Evolutionary conservation across 2,797 vertebrate genomes (phyloP), one percentile per base, ranked within the genome.

Genomic region (Melanogrammus aeglefinus): DNA sequence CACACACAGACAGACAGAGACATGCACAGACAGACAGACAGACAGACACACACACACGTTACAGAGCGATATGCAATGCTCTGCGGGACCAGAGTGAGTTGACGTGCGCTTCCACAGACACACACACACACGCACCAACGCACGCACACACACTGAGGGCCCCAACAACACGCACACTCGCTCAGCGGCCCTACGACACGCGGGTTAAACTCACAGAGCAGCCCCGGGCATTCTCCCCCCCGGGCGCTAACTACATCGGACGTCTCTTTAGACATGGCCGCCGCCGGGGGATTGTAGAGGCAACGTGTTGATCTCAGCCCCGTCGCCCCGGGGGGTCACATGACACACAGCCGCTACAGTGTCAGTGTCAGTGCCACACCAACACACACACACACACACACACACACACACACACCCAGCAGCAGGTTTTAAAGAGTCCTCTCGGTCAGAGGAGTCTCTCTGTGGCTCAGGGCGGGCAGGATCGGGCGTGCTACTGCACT

Each of bases 191-290:
- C 85, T 14, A 1, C 51, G 84, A 84, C 82, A 80, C 77, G 18
- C 78, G 79, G 88, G 89, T 89, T 91, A 92, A 90, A 91, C 91
- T 89, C 87, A 90, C 91, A 93, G 14, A 89, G 24, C 89, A 76
- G 80, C 21, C 6, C 78, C 0, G 75, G 24, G 81, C 83, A 83
- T 90, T 88, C 90, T 39, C 83, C 63, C 78, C 82, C 86, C 0
- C 72, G 63, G 1, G 81, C 80, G 91, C 88, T 90, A 92, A 94
- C 90, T 83, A 89, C 88, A 84, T 79, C 8, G 81, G 88, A 92
- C 89, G 86, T 86, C 87, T 92, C 38, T 81, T 86, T 88, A 85
- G 92, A 91, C 89, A 89, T 86, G 75, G 82, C 78, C 78, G 29
- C 81, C 79, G 29, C 35, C 79, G 82, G 76, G 86, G 82, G 89